Percentiles rank a stretch among this genome's conserved stretches.
These are phyloP conservation scores for Ivindomyrus marchei DNA, from an alignment of 2,113 vertebrate genomes.

Conservation along the genomic window DNA sequence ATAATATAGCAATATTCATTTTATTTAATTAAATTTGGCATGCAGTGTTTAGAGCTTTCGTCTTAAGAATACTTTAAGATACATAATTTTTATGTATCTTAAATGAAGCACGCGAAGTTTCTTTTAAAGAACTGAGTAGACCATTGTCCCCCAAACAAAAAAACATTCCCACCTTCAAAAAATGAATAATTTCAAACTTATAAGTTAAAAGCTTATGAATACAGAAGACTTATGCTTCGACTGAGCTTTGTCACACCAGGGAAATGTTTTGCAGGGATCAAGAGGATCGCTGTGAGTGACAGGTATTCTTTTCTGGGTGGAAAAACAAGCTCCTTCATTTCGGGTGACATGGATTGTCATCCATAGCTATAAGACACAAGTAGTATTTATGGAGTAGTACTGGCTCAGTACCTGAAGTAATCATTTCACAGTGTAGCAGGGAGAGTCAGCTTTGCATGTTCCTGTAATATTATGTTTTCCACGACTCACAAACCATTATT, in stretches of 20 bases:
- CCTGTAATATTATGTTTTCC: background rate
- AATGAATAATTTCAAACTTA: background rate
- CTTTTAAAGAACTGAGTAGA: background rate
- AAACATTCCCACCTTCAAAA: background rate
- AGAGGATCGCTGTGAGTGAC: background rate
- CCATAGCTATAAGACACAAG: background rate
- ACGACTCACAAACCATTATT: background rate
- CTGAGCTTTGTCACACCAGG: background rate
- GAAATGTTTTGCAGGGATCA: background rate
- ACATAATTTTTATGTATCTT: background rate
- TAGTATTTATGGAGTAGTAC: background rate
- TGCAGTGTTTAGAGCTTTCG: background rate
- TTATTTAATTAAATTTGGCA: background rate
- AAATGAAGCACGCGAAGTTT: background rate
- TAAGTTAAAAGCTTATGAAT: background rate
- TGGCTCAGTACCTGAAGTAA: background rate
- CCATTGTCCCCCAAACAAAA: background rate
- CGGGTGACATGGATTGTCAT: background rate
- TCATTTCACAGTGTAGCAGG: background rate
- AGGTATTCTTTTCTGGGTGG: conserved; percentile 1
- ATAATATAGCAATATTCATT: background rate
- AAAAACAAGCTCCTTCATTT: background rate
- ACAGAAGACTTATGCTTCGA: background rate
- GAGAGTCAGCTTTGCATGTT: background rate
- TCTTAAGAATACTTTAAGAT: background rate